Evolutionary conservation across 2,797 vertebrate species (phyloP).

Genomic region (Alosa sapidissima): DNA sequence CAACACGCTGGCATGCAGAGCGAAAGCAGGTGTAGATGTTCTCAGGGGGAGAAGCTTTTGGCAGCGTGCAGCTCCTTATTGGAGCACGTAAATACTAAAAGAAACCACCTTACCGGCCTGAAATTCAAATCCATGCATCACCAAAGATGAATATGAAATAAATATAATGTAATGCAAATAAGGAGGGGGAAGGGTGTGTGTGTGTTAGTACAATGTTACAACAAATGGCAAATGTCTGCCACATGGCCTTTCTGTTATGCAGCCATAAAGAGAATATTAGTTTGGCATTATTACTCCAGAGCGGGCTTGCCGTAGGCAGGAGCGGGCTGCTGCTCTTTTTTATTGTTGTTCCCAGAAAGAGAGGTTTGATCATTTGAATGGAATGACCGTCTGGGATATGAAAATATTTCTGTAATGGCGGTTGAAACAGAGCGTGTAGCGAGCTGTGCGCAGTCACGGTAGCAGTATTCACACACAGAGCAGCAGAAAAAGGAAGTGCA

Average conservation of each 20-base stretch:
- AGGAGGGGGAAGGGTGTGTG: neutral
- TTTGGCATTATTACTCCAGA: neutral
- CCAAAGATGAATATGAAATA: neutral
- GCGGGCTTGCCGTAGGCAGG: neutral
- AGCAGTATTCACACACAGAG: neutral
- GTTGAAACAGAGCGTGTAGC: neutral
- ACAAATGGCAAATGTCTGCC: neutral
- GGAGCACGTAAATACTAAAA: neutral
- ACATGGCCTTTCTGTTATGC: slow-evolving; percentile 4
- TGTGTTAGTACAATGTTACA: neutral
- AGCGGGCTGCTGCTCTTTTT: neutral
- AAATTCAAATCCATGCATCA: neutral
- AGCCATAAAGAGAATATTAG: slow-evolving; percentile 12
- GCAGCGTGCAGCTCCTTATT: neutral
- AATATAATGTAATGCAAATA: slow-evolving; percentile 1
- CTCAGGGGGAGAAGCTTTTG: neutral
- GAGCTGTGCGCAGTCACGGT: neutral
- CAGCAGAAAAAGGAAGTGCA: neutral
- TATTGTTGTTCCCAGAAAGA: slow-evolving; percentile 19
- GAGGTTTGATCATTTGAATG: slow-evolving; percentile 16
- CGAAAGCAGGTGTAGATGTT: neutral
- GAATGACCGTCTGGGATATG: slow-evolving; percentile 9
- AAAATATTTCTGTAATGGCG: slow-evolving; percentile 19
- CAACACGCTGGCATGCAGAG: neutral
- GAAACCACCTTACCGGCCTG: neutral